Evolutionary conservation across 2,797 vertebrate genomes (phyloP), one percentile per base, ranked within the genome.

Genomic region (Acanthornis magna): DNA sequence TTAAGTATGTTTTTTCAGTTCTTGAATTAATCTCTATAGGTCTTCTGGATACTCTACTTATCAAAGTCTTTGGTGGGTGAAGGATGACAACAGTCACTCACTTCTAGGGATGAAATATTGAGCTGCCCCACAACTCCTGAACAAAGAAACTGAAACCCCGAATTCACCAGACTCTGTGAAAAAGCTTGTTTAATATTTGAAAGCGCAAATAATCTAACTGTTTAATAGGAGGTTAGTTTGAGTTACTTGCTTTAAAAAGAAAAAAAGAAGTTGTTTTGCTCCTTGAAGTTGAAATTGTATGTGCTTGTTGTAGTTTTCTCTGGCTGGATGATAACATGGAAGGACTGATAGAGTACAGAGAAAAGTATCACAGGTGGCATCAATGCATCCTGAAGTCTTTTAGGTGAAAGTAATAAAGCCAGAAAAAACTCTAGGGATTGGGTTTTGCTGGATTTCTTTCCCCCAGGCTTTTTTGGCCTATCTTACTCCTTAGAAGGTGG

Each of bases 51-150:
- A 11, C 25, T 88, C 32, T 67, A 3, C 21, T 62, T 38, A 11
- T 16, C 13, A 62, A 68, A 75, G 47, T 7, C 20, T 51, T 73
- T 29, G 29, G 22, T 85, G 51, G 13, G 2, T 27, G 21, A 89
- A 11, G 18, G 27, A 62, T 62, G 9, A 42, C n/a, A 63, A 18
- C 12, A 67, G n/a, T 71, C 16, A 14, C 26, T 48, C 11, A 2
- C 11, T 58, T 43, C 8, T 36, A 79, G 40, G 11, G 4, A 5
- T 22, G 10, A 43, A 60, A 51, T n/a, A 4, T 8, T 0, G 0
- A 63, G 27, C 20, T 76, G 29, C 11, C 8, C 29, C 22, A 2
- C 60, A 53, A 54, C 9, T 16, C 58, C 25, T 32, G 36, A 82
- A 65, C 13, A 47, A 45, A n/a, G 55, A 67, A 55, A 65, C 15